These are phyloP conservation scores for Shargacucullia verbasci DNA, from an alignment of 2,888 invertebrate genomes.

Conservation along the genomic window DNA sequence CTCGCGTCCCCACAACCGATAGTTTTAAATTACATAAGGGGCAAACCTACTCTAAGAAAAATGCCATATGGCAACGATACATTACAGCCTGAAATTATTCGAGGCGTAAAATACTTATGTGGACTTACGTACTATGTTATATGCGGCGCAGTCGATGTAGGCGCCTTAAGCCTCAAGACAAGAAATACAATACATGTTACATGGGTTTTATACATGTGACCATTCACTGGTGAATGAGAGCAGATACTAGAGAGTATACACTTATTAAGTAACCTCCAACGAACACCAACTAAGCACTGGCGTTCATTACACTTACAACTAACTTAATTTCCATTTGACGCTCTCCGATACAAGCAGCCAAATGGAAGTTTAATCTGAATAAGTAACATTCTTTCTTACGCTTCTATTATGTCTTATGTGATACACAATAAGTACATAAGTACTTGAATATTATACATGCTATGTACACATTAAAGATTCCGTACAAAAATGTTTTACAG, in stretches of 20 bases:
- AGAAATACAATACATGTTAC: not conserved
- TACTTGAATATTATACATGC: constrained; percentile 13
- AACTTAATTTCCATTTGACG: too few species aligned
- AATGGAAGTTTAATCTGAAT: too few species aligned
- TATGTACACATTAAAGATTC: constrained; percentile 24
- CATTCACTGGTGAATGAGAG: constrained; percentile 9
- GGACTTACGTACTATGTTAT: constrained; percentile 12
- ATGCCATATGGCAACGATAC: constrained; percentile 3
- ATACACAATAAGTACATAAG: constrained; percentile 10
- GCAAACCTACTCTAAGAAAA: constrained; percentile 25
- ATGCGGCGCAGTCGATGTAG: too few species aligned
- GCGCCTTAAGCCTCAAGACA: constrained; percentile 4
- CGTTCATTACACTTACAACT: too few species aligned
- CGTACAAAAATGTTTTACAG: constrained; percentile 32
- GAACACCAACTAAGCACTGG: not conserved
- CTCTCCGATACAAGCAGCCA: too few species aligned
- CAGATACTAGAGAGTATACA: not conserved
- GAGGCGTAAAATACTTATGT: constrained; percentile 3
- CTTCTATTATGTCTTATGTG: not conserved
- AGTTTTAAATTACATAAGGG: constrained; percentile 17
- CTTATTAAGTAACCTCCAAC: constrained; percentile 9
- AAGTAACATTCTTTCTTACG: too few species aligned
- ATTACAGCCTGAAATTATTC: constrained; percentile 9
- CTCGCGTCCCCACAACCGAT: constrained; percentile 24
- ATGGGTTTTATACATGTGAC: not conserved